These are phyloP conservation scores for Rotaria sp. DNA, from an alignment of 2,888 invertebrate genomes.

Conservation along the genomic window DNA sequence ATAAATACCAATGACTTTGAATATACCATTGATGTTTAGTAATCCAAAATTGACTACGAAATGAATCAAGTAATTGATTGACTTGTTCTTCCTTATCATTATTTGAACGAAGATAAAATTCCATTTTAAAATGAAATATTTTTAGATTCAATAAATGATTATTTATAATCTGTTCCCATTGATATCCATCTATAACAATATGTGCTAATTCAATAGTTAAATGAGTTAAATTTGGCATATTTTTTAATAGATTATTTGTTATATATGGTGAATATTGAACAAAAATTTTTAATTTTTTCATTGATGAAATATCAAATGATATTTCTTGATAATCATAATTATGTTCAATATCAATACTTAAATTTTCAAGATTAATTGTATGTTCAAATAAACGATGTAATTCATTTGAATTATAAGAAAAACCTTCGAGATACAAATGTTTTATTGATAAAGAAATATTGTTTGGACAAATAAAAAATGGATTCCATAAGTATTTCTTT, in stretches of 20 bases:
- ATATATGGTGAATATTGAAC: too few relatives aligned
- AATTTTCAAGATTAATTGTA: background rate
- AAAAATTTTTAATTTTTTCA: too few relatives aligned
- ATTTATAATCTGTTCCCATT: background rate
- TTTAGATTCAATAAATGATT: background rate
- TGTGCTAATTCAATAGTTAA: background rate
- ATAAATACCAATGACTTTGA: background rate
- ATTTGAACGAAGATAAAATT: background rate
- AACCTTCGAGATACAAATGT: background rate
- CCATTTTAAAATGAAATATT: conserved; percentile 2
- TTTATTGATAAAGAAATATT: background rate
- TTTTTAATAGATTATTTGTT: too few relatives aligned
- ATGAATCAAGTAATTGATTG: background rate
- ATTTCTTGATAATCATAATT: too few relatives aligned
- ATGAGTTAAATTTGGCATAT: background rate
- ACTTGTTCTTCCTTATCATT: background rate
- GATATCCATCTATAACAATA: background rate
- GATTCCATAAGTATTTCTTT: background rate
- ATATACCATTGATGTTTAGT: background rate
- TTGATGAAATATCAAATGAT: too few relatives aligned
- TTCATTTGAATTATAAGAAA: background rate
- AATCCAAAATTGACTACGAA: background rate
- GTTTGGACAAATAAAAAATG: background rate
- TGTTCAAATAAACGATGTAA: background rate
- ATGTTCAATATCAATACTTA: background rate